These are phyloP conservation scores for Prenolepis imparis DNA, from an alignment of 2,888 invertebrate species.

Conservation along the genomic window DNA sequence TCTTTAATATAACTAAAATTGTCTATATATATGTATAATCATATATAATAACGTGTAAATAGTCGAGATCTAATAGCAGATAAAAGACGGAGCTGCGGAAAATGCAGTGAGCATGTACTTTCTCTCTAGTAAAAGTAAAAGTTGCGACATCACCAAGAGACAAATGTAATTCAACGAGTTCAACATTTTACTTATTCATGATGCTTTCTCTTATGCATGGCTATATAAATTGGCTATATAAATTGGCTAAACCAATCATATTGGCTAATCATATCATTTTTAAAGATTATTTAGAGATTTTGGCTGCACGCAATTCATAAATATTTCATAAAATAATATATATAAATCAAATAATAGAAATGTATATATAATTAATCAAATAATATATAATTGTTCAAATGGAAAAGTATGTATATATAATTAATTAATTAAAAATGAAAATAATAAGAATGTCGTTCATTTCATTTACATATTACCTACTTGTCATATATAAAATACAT, in stretches of 20 bases:
- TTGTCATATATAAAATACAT: not conserved
- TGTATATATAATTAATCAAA: not conserved
- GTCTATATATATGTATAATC: not conserved
- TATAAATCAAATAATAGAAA: not conserved
- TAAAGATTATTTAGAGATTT: not conserved
- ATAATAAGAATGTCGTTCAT: not conserved
- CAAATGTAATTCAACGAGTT: slow-evolving; percentile 50
- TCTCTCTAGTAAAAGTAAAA: slow-evolving; percentile 84
- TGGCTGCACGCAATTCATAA: not conserved
- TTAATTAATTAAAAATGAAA: not conserved
- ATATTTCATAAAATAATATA: not conserved
- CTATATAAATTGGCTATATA: not conserved
- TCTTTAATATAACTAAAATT: not conserved
- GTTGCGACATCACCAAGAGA: slow-evolving; percentile 69
- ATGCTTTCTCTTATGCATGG: slow-evolving; percentile 5
- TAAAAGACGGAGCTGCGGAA: slow-evolving; percentile 41
- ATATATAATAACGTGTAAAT: not conserved
- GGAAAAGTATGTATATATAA: not conserved
- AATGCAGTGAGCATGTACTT: slow-evolving; percentile 74
- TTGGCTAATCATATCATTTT: not conserved
- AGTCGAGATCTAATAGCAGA: not conserved
- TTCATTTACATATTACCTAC: not conserved
- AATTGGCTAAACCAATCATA: not conserved
- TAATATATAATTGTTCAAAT: too few relatives aligned
- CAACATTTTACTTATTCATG: slow-evolving; percentile 37